Evolutionary conservation across 2,113 vertebrate species (phyloP).

Genomic region (Sminthopsis crassicaudata): DNA sequence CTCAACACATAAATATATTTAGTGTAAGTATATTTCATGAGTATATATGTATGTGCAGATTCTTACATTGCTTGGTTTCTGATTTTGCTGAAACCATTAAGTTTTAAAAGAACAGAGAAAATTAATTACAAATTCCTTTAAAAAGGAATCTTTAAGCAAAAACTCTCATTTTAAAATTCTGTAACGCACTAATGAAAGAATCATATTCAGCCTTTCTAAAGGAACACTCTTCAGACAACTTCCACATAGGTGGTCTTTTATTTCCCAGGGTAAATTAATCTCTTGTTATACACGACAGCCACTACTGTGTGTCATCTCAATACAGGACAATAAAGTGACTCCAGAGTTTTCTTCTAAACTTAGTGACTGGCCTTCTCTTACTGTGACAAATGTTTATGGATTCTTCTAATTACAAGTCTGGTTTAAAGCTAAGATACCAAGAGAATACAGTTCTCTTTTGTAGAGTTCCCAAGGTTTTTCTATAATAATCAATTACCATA

Average conservation of each 20-base stretch:
- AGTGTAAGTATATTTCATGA: background rate
- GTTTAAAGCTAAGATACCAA: constrained; percentile 83
- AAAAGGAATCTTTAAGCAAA: background rate
- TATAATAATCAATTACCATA: constrained; percentile 89
- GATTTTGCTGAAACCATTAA: background rate
- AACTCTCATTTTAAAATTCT: constrained; percentile 7
- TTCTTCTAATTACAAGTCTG: constrained; percentile 87
- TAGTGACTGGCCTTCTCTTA: constrained; percentile 76
- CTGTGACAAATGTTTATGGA: constrained; percentile 87
- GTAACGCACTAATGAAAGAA: background rate
- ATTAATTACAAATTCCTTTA: background rate
- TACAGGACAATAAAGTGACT: constrained; percentile 77
- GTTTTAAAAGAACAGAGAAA: constrained; percentile 37
- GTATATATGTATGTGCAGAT: background rate
- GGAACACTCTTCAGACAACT: constrained; percentile 16
- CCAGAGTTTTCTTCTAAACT: constrained; percentile 78
- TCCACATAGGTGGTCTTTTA: constrained; percentile 67
- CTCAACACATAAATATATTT: background rate
- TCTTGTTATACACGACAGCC: constrained; percentile 69
- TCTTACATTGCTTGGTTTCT: background rate
- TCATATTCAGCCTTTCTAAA: constrained; percentile 44
- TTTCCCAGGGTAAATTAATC: constrained; percentile 76
- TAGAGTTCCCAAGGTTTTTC: constrained; percentile 83
- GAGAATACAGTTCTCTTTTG: constrained; percentile 82
- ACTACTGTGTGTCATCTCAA: constrained; percentile 77